Percentiles rank a stretch among this genome's conserved stretches.
These are phyloP conservation scores for Poeciliopsis retropinna DNA, from an alignment of 2,113 vertebrate species.

Conservation along the genomic window DNA sequence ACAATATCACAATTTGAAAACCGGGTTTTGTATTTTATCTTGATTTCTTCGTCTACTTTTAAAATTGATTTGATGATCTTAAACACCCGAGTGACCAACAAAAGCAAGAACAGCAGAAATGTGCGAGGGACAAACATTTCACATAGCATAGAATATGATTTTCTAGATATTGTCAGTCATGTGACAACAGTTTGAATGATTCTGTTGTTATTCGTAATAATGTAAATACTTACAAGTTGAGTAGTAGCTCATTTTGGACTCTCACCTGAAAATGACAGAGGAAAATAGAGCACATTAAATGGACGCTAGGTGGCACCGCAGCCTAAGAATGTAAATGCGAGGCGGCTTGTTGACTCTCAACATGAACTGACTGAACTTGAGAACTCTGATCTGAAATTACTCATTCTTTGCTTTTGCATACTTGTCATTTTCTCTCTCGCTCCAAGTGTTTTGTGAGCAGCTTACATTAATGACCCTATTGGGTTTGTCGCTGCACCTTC, in stretches of 20 bases:
- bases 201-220: neutral
- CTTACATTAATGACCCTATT: neutral
- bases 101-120: neutral
- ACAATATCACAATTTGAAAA: too few relatives aligned
- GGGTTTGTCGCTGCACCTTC: neutral
- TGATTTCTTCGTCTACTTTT: neutral
- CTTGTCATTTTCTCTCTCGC: neutral
- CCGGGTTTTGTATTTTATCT: neutral
- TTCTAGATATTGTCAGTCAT: neutral
- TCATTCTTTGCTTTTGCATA: neutral
- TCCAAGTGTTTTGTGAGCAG: neutral
- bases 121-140: too few relatives aligned
- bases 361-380: neutral
- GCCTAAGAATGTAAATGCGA: neutral
- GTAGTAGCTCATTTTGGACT: conserved; percentile 49
- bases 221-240: conserved; percentile 41
- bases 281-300: conserved; percentile 5
- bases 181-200: neutral
- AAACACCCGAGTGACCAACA: neutral
- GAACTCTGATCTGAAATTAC: neutral
- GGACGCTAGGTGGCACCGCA: conserved; percentile 49
- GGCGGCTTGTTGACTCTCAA: neutral
- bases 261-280: conserved; percentile 33
- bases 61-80: neutral
- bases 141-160: too few relatives aligned